Conservation (phyloP, 2,113 vertebrate species). For the Xiphophorus hellerii region DNA sequence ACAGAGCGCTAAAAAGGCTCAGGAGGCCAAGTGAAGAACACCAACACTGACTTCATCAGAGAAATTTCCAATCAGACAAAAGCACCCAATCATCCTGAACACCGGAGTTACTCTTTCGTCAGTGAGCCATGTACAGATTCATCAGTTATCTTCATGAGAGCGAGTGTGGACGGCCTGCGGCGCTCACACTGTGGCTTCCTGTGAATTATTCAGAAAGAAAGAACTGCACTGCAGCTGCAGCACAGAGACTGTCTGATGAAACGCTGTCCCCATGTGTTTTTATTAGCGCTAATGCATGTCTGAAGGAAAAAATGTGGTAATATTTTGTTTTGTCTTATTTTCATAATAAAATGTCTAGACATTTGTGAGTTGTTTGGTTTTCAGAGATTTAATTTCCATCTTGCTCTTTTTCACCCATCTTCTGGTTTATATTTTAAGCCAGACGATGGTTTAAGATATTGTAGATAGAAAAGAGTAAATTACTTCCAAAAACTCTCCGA, state of each 20-base stretch:
- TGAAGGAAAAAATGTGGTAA: constrained; percentile 71
- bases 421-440: background rate
- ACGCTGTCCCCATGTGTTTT: constrained; percentile 31
- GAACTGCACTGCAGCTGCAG: constrained; percentile 44
- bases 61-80: constrained; percentile 26
- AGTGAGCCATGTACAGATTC: constrained; percentile 39
- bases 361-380: constrained; percentile 44
- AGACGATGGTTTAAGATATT: no score
- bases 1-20: constrained; percentile 95
- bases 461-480: no score
- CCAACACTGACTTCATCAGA: constrained; percentile 8
- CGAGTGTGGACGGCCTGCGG: constrained; percentile 19
- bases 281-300: constrained; percentile 69
- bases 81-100: constrained; percentile 15
- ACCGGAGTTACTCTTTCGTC: constrained; percentile 30
- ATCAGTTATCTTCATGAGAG: constrained; percentile 26
- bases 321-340: constrained; percentile 80
- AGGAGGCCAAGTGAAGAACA: constrained; percentile 90
- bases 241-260: constrained; percentile 44
- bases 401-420: background rate
- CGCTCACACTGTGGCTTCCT: constrained; percentile 32
- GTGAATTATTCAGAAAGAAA: constrained; percentile 33
- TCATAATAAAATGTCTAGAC: constrained; percentile 80
- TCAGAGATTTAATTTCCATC: background rate
- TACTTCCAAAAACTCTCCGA: no score